Base-by-base conservation (phyloP, 92 coral and sea anemone species). In the Parazoanthus atlanticus region DNA sequence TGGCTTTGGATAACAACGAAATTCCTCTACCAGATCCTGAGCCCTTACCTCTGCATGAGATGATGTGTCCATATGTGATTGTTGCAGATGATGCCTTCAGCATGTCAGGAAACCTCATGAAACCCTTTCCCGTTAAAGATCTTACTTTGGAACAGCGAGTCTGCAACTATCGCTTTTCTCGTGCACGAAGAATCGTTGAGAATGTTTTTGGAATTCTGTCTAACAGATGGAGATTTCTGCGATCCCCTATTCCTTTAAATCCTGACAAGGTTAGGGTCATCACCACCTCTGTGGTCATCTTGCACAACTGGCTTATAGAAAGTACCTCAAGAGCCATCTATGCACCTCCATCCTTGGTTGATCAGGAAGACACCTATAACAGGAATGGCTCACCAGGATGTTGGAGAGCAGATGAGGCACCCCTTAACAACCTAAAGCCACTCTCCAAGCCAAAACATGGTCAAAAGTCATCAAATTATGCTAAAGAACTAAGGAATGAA, bases 261-360 rank as follows among this genome's bases (percentile, higher is more conserved):
- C 92, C 92, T 72, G 88, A 85, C 80, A 89, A 89, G 78, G 92
- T 89, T 21, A 56, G 85, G 38, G 76, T 76, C 52, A 74, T 89
- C 82, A 80, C 82, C 56, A 85, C 79, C 74, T 70, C 92, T 75
- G 76, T 80, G 56, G 86, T 85, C 86, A 85, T 88, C 79, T 81
- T 88, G 56, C 90, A 88, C 90, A 80, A 88, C 87, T 88, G 78
- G 80, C 90, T 81, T 74, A 65, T 89, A 72, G 81, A 89, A n/a
- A 86, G 88, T 31, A 79, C 70, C 76, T 83, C 82, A 74, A 89
- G 32, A 75, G 83, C 64, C 41, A 54, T 76, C 70, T 71, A 85
- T 46, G 70, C 56, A 28, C 88, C 83, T 38, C 82, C 83, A 75
- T 56, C 56, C 71, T 71, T 86, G 66, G 16, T 76, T 86, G 89